Evolutionary conservation across 2,888 invertebrate species (phyloP).

Genomic region (Ferdinandea cuprea): DNA sequence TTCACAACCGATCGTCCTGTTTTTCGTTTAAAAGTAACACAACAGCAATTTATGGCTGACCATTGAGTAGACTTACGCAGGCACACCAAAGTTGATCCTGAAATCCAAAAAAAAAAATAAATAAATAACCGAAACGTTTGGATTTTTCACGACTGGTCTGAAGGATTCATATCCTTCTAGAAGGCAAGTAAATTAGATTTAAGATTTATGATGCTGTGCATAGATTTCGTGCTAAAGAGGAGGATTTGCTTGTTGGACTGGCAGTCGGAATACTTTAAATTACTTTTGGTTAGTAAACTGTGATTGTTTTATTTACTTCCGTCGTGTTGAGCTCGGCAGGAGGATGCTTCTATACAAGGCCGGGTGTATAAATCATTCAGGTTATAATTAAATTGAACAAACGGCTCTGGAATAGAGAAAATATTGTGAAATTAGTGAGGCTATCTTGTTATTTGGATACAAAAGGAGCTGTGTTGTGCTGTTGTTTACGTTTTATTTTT

Average conservation of each 20-base stretch:
- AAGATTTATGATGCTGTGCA: constrained; percentile 59
- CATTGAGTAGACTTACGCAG: constrained; percentile 26
- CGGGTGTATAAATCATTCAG: constrained; percentile 34
- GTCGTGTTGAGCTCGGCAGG: constrained; percentile 15
- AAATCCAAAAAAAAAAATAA: constrained; percentile 19
- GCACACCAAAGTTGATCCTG: neutral
- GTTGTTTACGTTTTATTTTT: neutral
- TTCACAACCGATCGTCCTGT: neutral
- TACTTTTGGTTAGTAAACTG: constrained; percentile 51
- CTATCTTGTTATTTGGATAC: constrained; percentile 1
- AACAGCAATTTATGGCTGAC: constrained; percentile 60
- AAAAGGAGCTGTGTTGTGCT: neutral
- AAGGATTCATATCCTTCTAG: constrained; percentile 49
- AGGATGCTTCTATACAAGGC: constrained; percentile 9
- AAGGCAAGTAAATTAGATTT: constrained; percentile 58
- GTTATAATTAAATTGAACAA: constrained; percentile 45
- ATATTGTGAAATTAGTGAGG: constrained; percentile 7
- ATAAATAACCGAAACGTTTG: constrained; percentile 33
- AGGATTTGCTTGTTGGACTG: constrained; percentile 27
- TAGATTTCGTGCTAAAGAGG: constrained; percentile 59
- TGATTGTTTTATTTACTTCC: constrained; percentile 61
- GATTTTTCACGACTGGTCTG: constrained; percentile 6
- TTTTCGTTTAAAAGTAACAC: constrained; percentile 37
- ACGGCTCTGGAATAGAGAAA: neutral
- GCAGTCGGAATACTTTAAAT: constrained; percentile 54